Evolutionary conservation across 2,113 vertebrate species (phyloP), one percentile per base, ranked within the genome.

Genomic region (Rhodinocichla rosea): DNA sequence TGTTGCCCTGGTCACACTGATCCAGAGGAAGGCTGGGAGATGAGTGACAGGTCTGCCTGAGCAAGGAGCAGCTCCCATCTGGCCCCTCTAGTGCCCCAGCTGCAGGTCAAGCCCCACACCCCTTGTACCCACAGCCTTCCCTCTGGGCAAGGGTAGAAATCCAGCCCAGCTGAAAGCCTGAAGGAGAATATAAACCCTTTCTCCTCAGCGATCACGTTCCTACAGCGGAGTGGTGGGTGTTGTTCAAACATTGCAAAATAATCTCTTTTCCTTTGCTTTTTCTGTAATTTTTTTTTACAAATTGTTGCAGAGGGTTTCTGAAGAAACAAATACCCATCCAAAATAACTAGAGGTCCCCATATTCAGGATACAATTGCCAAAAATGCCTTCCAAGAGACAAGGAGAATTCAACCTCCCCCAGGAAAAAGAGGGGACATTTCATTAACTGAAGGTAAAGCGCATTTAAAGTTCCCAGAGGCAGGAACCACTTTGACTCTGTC

Each of bases 171-270:
- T 2, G 0, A 84, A 94, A 85, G 55, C 80, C 52, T 62, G 80
- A 57, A 73, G 39, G 50, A 79, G 44, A 85, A 56, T 45, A 80
- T 50, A 94, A 88, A 49, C 63, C 62, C 28, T 57, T 93, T 84
- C 53, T 62, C 35, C 59, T 75, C 69, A 60, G 63, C 80, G 88
- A 92, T 80, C 65, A 49, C 1, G 0, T 76, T 95, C 88, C 83
- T 85, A 22, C 71, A 68, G 71, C 2, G 2, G 22, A 69, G n/a
- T 44, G 63, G 33, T 75, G 76, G 52, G 28, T 91, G 55, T 59
- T 94, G 45, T 78, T 90, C 83, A 92, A 92, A 83, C 17, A 71
- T 84, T 87, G 68, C 79, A 95, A 93, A 94, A 93, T 22, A 90
- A 69, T 75, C n/a, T 35, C 4, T 68, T 90, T 83, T 84, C 39